Evolutionary conservation across 1,140 invertebrate genomes (phyloP).

Genomic region (Probaryconus sp.): DNA sequence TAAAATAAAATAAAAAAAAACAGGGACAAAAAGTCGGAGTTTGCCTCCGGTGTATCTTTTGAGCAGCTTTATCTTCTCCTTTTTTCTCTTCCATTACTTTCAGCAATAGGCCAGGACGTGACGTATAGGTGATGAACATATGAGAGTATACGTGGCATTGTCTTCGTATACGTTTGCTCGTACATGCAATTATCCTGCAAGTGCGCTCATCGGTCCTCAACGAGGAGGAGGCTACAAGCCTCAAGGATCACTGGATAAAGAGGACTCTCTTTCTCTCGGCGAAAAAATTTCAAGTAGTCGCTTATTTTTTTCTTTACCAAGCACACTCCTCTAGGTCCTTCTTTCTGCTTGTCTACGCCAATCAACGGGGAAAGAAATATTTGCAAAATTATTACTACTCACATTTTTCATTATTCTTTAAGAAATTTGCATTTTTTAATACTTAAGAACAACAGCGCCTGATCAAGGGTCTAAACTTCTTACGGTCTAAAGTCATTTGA

Average conservation of each 20-base stretch:
- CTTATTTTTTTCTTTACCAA: constrained; percentile 47
- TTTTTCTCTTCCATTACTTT: constrained; percentile 20
- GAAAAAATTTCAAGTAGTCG: constrained; percentile 54
- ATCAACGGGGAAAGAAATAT: constrained; percentile 33
- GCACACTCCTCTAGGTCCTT: constrained; percentile 39
- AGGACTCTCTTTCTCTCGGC: constrained; percentile 53
- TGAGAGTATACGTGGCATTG: constrained; percentile 28
- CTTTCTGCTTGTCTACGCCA: constrained; percentile 46
- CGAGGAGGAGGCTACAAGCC: constrained; percentile 41
- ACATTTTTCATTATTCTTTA: constrained; percentile 6
- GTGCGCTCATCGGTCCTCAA: constrained; percentile 59
- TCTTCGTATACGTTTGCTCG: constrained; percentile 59
- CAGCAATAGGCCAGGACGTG: constrained; percentile 67
- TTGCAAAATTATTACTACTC: constrained; percentile 22
- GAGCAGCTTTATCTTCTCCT: constrained; percentile 14
- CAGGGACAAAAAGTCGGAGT: constrained; percentile 15
- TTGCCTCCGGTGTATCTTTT: no score
- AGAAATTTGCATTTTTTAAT: constrained; percentile 15
- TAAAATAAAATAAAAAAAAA: no score
- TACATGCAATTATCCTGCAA: constrained; percentile 70
- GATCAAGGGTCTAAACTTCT: no score
- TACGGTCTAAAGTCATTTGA: no score
- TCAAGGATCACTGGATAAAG: constrained; percentile 53
- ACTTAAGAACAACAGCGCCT: not conserved
- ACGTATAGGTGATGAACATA: constrained; percentile 35